Evolutionary conservation across 2,888 invertebrate genomes (phyloP).

Genomic region (Steinernema scapterisci): DNA sequence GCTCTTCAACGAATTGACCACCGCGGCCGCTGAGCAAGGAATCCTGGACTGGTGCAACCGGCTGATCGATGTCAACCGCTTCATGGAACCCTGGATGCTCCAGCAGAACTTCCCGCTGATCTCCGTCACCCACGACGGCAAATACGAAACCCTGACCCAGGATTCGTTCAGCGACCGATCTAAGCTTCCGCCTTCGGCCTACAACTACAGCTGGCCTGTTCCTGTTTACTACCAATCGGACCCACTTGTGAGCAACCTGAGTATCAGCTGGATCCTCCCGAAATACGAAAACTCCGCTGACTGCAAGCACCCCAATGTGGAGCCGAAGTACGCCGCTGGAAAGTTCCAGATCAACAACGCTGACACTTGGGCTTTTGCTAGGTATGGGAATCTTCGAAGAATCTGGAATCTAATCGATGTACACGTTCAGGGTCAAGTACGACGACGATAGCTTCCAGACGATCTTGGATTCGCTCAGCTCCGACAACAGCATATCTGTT

Average conservation of each 20-base stretch:
- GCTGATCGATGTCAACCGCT: constrained; percentile 19
- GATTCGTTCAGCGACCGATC: constrained; percentile 36
- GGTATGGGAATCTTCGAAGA: background rate
- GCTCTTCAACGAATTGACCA: constrained; percentile 78
- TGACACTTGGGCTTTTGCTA: background rate
- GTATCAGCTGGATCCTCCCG: background rate
- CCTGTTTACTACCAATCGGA: constrained; percentile 34
- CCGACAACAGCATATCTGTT: constrained; percentile 32
- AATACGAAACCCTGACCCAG: constrained; percentile 35
- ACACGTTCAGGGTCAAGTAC: constrained; percentile 34
- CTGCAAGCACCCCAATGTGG: background rate
- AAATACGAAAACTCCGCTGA: background rate
- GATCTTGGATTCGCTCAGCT: constrained; percentile 30
- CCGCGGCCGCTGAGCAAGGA: constrained; percentile 53
- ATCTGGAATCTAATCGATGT: background rate
- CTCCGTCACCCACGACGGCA: constrained; percentile 36
- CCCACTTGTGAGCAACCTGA: background rate
- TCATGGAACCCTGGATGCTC: constrained; percentile 34
- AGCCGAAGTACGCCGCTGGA: background rate
- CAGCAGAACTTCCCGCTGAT: constrained; percentile 45
- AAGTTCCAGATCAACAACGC: background rate
- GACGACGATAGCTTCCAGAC: constrained; percentile 43
- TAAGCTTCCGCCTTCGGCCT: constrained; percentile 34
- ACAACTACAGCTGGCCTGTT: constrained; percentile 44
- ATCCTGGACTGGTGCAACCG: constrained; percentile 48